Evolutionary conservation across 2,113 vertebrate genomes (phyloP), one percentile per base, ranked within the genome.

Genomic region (Lichenostomus cassidix): DNA sequence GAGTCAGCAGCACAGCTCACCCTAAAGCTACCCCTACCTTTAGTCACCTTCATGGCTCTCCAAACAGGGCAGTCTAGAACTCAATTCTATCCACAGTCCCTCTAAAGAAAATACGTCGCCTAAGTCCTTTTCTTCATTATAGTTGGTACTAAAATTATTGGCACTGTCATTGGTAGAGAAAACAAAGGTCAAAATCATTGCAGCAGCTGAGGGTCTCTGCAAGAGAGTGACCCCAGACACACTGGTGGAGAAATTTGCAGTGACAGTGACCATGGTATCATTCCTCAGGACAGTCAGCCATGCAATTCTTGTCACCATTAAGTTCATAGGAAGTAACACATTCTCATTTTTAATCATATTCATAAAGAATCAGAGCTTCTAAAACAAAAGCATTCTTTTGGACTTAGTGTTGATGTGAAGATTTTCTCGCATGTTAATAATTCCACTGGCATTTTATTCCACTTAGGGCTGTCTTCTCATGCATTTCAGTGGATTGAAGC

Each of bases 401-500:
- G 87, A 82, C 28, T 37, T 68, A 15, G 35, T 27, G 60, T 56
- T 68, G 52, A 71, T 69, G 37, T 19, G 28, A 83, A 70, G 19
- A 49, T 84, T 87, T 91, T 78, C 69, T 78, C 0, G 0, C 41
- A 20, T 67, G 11, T 87, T 92, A 71, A 47, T 60, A 92, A 81
- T 84, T 84, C 42, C 60, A 44, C 59, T 81, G 65, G 56, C 56
- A 78, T 92, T 92, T 94, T 90, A 47, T 92, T 93, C 64, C 27
- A 78, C 60, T 89, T 71, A 68, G 20, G 64, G 33, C 56, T 96
- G 63, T 67, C 65, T 87, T 94, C 71, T 87, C n/a, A 49, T 46
- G 73, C 47, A 87, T 92, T 93, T 94, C 77, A 78, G 60, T 82
- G 69, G 35, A 75, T 9, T 87, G 74, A 97, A 56, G 69, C 79